phyloP scores from a whole-genome alignment of 2,113 vertebrate genomes.

The Corvus moneduloides region DNA sequence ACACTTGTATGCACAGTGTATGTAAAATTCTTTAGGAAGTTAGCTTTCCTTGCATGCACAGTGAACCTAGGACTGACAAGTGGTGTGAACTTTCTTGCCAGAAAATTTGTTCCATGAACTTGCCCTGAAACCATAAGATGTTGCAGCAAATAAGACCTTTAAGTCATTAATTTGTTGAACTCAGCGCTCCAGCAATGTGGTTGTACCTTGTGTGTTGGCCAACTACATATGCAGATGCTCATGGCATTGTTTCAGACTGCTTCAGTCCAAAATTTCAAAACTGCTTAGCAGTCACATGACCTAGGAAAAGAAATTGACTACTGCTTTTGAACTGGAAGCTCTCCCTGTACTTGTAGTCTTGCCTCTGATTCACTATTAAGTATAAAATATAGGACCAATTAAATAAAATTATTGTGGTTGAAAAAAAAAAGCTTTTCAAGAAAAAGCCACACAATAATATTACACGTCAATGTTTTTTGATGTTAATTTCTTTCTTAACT shows the following conservation, averaged over 20 bases:
- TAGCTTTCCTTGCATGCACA: neutral
- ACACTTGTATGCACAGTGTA: neutral
- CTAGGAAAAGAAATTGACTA: neutral
- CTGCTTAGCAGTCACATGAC: neutral
- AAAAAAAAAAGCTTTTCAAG: neutral
- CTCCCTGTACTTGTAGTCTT: neutral
- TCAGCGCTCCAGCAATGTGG: accelerated
- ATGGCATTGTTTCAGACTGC: neutral
- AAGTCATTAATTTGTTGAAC: neutral
- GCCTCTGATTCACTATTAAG: neutral
- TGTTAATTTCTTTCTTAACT: neutral
- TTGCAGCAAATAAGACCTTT: neutral
- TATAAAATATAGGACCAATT: neutral
- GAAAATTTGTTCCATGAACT: neutral
- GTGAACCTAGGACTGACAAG: neutral
- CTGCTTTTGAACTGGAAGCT: neutral
- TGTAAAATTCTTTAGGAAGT: neutral
- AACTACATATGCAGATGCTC: neutral
- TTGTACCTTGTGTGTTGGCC: neutral
- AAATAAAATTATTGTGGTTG: neutral
- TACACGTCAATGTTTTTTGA: neutral
- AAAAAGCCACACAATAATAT: neutral
- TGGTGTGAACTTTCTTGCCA: neutral
- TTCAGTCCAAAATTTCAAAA: neutral
- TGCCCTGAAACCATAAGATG: neutral